Conservation (phyloP, 2,888 invertebrate species). For the Erynnis tages region DNA sequence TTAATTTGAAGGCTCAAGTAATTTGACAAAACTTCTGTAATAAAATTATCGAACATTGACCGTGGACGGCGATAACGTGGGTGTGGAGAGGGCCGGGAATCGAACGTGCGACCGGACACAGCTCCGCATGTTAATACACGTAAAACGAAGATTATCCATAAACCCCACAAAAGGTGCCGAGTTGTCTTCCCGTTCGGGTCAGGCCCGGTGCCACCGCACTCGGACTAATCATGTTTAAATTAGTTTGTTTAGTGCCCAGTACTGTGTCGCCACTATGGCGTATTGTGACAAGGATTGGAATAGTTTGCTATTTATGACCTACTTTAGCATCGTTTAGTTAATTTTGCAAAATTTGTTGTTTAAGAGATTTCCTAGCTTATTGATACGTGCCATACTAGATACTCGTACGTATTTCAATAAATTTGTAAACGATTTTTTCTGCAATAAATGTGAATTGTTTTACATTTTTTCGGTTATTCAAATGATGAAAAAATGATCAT, state of each 20-base stretch:
- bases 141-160: conserved; percentile 75
- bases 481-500: too few relatives aligned
- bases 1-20: conserved; percentile 74
- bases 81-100: conserved; percentile 52
- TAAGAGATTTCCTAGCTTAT: too few relatives aligned
- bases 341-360: background rate
- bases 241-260: conserved; percentile 12
- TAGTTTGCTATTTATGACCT: background rate
- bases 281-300: conserved; percentile 7
- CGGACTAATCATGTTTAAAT: conserved; percentile 16
- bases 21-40: conserved; percentile 79
- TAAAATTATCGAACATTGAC: conserved; percentile 79
- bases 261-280: background rate
- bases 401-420: too few relatives aligned
- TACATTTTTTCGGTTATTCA: too few relatives aligned
- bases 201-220: conserved; percentile 43
- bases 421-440: too few relatives aligned
- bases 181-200: conserved; percentile 61
- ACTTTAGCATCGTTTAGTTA: background rate
- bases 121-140: conserved; percentile 71
- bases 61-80: conserved; percentile 58
- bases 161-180: conserved; percentile 77
- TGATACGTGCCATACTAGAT: too few relatives aligned
- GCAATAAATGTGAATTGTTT: too few relatives aligned
- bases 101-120: conserved; percentile 66